These are phyloP conservation scores for Melozone crissalis DNA, from an alignment of 2,113 vertebrate species.

Conservation along the genomic window DNA sequence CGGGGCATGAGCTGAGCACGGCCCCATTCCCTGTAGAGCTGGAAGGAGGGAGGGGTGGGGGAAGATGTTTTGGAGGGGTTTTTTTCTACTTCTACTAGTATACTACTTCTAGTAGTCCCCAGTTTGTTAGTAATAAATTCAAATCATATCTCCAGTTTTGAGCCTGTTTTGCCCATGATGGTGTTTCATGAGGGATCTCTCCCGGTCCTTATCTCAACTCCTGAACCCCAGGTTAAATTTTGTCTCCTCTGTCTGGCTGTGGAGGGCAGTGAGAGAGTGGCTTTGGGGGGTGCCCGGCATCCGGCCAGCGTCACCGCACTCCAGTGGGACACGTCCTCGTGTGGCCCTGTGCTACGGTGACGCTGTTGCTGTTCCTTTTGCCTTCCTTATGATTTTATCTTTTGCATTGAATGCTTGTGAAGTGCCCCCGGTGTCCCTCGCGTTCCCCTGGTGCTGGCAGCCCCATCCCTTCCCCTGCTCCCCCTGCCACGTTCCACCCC, in stretches of 20 bases:
- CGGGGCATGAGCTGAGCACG: no score
- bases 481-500: background rate
- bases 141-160: no score
- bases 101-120: no score
- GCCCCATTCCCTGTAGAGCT: no score
- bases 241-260: background rate
- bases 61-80: no score
- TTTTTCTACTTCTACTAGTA: no score
- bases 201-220: background rate
- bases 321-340: background rate
- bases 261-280: background rate
- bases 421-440: background rate
- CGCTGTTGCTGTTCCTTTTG: background rate
- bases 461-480: background rate
- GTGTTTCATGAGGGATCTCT: background rate
- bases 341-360: background rate
- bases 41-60: no score
- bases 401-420: background rate
- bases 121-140: no score
- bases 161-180: background rate
- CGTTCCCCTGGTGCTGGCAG: background rate
- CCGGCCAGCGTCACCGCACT: no score
- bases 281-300: background rate
- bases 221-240: background rate
- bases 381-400: background rate